A percentile compares a stretch with the other conserved stretches of the same genome.
Conservation (phyloP, 2,797 vertebrate genomes). For the Anguilla obscura region DNA sequence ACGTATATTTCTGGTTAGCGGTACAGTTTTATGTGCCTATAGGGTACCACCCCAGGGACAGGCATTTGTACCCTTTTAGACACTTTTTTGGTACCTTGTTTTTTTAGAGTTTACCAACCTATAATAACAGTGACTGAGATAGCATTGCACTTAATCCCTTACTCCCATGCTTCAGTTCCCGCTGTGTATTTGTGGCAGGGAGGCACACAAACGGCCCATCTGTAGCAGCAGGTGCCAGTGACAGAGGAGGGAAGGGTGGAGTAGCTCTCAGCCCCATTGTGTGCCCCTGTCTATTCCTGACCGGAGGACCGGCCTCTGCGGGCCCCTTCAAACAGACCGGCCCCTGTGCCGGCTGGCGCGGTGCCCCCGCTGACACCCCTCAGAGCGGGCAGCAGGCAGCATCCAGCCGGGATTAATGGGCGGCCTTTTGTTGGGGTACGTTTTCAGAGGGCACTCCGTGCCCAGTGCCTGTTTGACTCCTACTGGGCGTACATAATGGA, state of each 20-base stretch:
- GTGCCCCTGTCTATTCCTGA: background rate
- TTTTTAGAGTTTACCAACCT: background rate
- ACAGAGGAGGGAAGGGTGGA: background rate
- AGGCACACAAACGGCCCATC: slow-evolving; percentile 5
- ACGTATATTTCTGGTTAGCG: no score
- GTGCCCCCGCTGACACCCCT: background rate
- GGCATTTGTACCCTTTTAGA: background rate
- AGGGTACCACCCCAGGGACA: background rate
- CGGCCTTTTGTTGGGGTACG: background rate
- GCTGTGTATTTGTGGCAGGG: background rate
- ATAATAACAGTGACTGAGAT: background rate
- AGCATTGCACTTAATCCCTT: background rate
- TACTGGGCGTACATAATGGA: background rate
- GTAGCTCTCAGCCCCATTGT: background rate
- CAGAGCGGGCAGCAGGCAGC: background rate
- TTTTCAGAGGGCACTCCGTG: background rate
- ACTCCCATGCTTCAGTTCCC: background rate
- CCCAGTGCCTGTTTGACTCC: background rate
- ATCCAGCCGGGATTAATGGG: background rate
- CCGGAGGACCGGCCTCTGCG: background rate
- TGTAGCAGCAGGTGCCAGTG: background rate
- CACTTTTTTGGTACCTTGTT: no score
- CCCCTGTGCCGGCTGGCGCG: background rate
- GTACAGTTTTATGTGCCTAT: no score
- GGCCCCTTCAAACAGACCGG: background rate